Conservation (phyloP, 2,797 vertebrate species). For the Pagetopsis macropterus region DNA sequence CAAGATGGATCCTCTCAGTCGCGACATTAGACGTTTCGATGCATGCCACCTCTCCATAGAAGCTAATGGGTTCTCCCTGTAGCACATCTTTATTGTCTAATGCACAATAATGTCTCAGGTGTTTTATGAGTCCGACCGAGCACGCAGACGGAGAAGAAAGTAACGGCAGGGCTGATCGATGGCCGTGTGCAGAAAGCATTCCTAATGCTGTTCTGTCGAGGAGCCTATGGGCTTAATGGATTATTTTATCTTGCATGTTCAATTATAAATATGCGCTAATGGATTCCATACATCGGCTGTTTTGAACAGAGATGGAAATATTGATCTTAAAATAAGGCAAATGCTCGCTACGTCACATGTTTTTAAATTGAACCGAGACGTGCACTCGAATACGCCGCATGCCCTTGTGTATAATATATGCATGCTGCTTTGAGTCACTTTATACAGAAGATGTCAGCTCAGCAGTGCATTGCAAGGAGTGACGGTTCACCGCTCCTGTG, state of each 20-base stretch:
- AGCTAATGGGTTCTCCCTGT: constrained; percentile 73
- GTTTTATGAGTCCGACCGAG: constrained; percentile 75
- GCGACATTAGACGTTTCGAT: constrained; percentile 68
- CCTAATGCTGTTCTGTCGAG: constrained; percentile 43
- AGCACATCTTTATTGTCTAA: constrained; percentile 78
- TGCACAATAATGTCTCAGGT: constrained; percentile 74
- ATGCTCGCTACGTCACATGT: no score
- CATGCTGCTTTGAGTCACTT: constrained; percentile 26
- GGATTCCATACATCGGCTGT: constrained; percentile 12
- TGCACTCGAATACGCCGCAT: not conserved
- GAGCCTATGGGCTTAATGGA: constrained; percentile 51
- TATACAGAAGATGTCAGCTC: constrained; percentile 32
- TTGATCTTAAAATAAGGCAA: constrained; percentile 1
- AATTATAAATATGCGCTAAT: constrained; percentile 45
- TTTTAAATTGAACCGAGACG: not conserved
- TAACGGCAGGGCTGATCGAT: constrained; percentile 72
- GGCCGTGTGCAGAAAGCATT: constrained; percentile 49
- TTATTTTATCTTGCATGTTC: constrained; percentile 21
- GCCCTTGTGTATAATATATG: constrained; percentile 10
- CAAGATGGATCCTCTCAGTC: constrained; percentile 70
- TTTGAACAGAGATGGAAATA: constrained; percentile 32
- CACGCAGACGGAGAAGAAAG: constrained; percentile 70
- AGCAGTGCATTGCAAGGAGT: constrained; percentile 31
- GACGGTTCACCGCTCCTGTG: constrained; percentile 27
- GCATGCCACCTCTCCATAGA: constrained; percentile 66